phyloP scores from a whole-genome alignment of 2,113 vertebrate genomes.

The Tylochromis polylepis region DNA sequence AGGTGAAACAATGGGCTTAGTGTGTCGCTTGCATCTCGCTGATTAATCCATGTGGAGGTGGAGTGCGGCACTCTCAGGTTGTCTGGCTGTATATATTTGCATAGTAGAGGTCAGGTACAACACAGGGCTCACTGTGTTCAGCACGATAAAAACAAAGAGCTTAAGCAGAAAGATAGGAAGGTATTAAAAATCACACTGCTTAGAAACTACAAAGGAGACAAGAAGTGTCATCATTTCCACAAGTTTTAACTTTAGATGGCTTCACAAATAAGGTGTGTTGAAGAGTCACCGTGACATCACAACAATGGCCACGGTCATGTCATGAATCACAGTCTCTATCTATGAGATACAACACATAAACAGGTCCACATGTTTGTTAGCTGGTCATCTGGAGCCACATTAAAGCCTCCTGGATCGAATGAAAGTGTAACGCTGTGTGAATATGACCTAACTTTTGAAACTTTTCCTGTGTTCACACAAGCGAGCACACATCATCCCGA shows the following conservation, averaged over 20 bases:
- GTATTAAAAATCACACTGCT: background rate
- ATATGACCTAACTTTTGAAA: constrained; percentile 2
- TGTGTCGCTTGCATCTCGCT: constrained; percentile 28
- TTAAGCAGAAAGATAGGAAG: constrained; percentile 10
- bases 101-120: constrained; percentile 61
- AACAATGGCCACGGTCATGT: background rate
- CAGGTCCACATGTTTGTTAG: constrained; percentile 9
- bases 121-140: constrained; percentile 56
- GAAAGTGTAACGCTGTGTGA: background rate
- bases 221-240: background rate
- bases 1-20: constrained; percentile 60
- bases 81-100: constrained; percentile 51
- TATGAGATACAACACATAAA: background rate
- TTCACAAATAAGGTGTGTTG: background rate
- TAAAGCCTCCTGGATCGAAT: background rate
- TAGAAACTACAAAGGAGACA: background rate
- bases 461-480: background rate
- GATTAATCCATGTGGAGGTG: constrained; percentile 16
- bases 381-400: background rate
- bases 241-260: background rate
- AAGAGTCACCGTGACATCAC: background rate
- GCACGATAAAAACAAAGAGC: background rate
- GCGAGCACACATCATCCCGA: background rate
- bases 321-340: background rate
- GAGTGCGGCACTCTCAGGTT: background rate